Evolutionary conservation across 2,797 vertebrate genomes (phyloP), one percentile per base, ranked within the genome.

Genomic region (Numenius phaeopus): DNA sequence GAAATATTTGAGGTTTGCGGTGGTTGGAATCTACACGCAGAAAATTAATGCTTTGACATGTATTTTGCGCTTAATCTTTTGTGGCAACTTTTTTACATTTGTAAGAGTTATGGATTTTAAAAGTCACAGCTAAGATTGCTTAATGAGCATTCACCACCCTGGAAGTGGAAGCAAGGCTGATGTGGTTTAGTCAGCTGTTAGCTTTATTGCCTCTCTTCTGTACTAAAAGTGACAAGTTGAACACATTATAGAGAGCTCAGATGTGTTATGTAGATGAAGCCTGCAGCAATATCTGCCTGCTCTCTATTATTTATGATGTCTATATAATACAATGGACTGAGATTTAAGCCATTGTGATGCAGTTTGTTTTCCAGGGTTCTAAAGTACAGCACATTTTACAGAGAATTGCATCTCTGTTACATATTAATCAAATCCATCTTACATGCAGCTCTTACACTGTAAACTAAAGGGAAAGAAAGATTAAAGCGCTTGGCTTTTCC

Each of bases 261-360:
- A 98, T 98, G 98, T 98, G 98, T 98, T 98, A 98, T 98, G 98
- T 98, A 98, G 98, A 99, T 98, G 98, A 98, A 98, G 98, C 98
- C 98, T 95, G 98, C 98, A 98, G 98, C 98, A 98, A 98, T 98
- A 99, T 98, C 98, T 98, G 98, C 98, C 98, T 98, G 97, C 98
- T 98, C 98, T 98, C 98, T 98, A 98, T 98, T 98, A 98, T 98
- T 98, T 98, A 98, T 98, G 98, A 98, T 98, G 98, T 98, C 98
- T 98, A 98, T 98, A 98, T 98, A 98, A 98, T 98, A 98, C 98
- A 98, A 98, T 98, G 98, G 98, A 98, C 98, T 98, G 98, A 98
- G 98, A 98, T 98, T 98, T 98, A 98, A 98, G 98, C 98, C 98
- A 98, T 98, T 98, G 98, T 98, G 97, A 98, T 98, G 98, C 98